Conservation (phyloP, 2,113 vertebrate genomes). For the Zosterops pallidus region DNA sequence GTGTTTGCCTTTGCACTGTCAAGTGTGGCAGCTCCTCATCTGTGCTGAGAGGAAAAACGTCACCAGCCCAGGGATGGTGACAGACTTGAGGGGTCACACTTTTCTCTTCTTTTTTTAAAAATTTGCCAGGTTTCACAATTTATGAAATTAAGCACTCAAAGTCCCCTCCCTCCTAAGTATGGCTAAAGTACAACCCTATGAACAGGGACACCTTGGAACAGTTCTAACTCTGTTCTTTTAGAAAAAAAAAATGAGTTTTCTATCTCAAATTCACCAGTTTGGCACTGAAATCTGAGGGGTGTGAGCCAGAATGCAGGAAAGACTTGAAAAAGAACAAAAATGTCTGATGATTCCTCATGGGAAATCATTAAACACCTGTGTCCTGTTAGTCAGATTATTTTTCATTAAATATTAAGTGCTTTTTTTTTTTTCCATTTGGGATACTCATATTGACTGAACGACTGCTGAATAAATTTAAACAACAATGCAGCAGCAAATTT, state of each 20-base stretch:
- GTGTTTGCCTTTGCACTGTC: background rate
- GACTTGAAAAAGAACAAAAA: background rate
- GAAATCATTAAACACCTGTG: rapidly evolving
- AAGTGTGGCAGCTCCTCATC: background rate
- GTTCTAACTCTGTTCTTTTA: background rate
- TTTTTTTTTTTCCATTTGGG: background rate
- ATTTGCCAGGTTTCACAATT: background rate
- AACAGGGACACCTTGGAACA: background rate
- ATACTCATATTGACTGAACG: background rate
- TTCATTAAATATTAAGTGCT: background rate
- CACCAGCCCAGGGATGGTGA: background rate
- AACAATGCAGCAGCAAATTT: rapidly evolving
- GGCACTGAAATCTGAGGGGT: background rate
- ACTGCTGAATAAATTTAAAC: background rate
- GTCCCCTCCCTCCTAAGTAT: background rate
- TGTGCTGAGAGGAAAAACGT: background rate
- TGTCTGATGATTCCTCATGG: background rate
- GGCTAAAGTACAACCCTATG: background rate
- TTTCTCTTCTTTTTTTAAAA: background rate
- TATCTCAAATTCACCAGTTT: background rate
- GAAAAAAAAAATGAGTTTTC: background rate
- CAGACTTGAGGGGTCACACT: background rate
- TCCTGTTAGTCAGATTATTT: background rate
- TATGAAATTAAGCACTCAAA: background rate
- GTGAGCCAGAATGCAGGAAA: background rate